phyloP scores from a whole-genome alignment of 2,888 invertebrate genomes.

The Phytoseiulus persimilis region DNA sequence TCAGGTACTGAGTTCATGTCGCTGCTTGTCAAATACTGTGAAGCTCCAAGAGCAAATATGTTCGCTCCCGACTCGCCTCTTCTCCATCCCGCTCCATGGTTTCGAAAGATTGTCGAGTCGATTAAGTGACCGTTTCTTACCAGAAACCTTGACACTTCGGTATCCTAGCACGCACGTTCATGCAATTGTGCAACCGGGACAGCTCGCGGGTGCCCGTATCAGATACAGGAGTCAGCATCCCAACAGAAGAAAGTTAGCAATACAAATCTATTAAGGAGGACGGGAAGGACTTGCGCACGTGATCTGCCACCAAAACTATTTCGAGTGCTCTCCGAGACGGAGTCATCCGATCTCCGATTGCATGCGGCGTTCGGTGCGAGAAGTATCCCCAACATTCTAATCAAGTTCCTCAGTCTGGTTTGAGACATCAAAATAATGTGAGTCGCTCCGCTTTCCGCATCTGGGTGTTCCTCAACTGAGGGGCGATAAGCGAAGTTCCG shows the following conservation, averaged over 20 bases:
- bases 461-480: background rate
- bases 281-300: background rate
- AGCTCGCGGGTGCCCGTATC: background rate
- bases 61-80: background rate
- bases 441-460: background rate
- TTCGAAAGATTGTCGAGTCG: background rate
- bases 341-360: background rate
- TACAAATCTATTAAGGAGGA: background rate
- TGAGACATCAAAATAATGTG: background rate
- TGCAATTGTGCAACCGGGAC: background rate
- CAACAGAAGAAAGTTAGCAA: background rate
- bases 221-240: background rate
- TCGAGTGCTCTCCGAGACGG: background rate
- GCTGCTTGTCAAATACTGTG: background rate
- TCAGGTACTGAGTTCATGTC: background rate
- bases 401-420: background rate
- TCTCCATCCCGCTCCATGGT: background rate
- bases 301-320: background rate
- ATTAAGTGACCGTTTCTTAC: background rate
- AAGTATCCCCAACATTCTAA: background rate
- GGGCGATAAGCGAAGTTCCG: background rate
- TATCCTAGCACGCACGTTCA: background rate
- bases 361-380: background rate
- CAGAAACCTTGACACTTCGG: background rate
- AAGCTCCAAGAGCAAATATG: background rate